These are phyloP conservation scores for Regulus satrapa DNA, from an alignment of 2,113 vertebrate species.

Conservation along the genomic window DNA sequence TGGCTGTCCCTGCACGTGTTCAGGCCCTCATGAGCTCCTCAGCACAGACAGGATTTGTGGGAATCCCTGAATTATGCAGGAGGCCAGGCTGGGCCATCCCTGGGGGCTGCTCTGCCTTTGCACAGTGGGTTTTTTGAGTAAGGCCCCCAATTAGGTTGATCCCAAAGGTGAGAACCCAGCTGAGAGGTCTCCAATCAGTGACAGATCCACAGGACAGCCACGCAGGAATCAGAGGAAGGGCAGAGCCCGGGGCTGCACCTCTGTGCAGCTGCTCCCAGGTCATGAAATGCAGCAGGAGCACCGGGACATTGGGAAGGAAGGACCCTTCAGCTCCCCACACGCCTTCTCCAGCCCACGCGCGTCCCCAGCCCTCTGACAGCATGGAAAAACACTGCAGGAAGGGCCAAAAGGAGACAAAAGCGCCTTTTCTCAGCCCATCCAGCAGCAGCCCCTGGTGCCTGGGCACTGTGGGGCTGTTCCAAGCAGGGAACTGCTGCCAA, in stretches of 20 bases:
- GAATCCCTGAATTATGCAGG: neutral
- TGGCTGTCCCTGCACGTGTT: neutral
- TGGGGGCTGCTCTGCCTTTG: neutral
- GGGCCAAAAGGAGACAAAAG: neutral
- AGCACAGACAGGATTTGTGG: neutral
- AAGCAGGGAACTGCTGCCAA: neutral
- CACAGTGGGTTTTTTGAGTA: neutral
- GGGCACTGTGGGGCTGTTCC: neutral
- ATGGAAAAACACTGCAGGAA: neutral
- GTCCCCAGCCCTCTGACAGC: neutral
- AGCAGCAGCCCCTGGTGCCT: neutral
- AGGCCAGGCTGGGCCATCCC: neutral
- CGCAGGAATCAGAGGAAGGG: neutral
- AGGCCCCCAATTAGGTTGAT: neutral
- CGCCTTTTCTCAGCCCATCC: neutral
- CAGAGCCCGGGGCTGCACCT: neutral
- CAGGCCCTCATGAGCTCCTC: neutral
- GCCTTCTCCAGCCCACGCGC: neutral
- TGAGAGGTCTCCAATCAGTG: neutral
- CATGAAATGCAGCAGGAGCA: neutral
- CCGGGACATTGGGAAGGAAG: neutral
- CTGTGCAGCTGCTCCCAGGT: neutral
- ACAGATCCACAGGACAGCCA: neutral
- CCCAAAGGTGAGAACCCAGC: neutral
- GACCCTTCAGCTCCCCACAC: neutral